These are phyloP conservation scores for Onychostoma macrolepis DNA, from an alignment of 2,113 vertebrate genomes.

Conservation along the genomic window DNA sequence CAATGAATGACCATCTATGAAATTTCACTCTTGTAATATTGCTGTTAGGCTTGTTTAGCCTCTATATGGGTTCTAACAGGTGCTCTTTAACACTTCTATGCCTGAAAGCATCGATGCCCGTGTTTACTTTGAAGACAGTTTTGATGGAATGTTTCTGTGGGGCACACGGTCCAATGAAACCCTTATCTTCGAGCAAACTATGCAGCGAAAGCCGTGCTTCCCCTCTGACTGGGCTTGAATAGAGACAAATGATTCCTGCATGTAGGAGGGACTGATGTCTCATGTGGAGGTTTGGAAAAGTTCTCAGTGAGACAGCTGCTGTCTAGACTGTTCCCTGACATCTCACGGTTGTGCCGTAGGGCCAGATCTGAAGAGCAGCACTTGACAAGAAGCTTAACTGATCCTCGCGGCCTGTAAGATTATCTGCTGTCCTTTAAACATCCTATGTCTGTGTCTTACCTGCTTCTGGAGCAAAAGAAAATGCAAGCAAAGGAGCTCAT, in stretches of 20 bases:
- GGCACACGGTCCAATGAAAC: constrained; percentile 25
- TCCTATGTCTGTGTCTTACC: constrained; percentile 46
- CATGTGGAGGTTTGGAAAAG: constrained; percentile 61
- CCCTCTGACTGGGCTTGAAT: constrained; percentile 35
- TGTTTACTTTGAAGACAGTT: constrained; percentile 39
- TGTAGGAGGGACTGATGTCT: constrained; percentile 45
- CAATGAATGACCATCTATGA: constrained; percentile 22
- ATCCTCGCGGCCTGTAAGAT: constrained; percentile 66
- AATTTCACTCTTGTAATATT: constrained; percentile 16
- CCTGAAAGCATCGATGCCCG: constrained; percentile 3
- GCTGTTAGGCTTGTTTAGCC: constrained; percentile 9
- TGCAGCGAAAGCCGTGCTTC: constrained; percentile 29
- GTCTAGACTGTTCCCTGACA: constrained; percentile 70
- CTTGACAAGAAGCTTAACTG: constrained; percentile 65
- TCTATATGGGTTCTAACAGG: constrained; percentile 14
- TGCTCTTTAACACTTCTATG: constrained; percentile 31
- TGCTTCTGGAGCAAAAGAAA: constrained; percentile 28
- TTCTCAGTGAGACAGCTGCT: constrained; percentile 69
- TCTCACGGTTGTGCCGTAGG: constrained; percentile 62
- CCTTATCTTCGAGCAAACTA: constrained; percentile 28
- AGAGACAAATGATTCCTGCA: constrained; percentile 36
- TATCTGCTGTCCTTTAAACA: constrained; percentile 64
- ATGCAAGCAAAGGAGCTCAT: not conserved
- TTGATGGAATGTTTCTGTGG: constrained; percentile 44
- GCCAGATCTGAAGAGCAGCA: constrained; percentile 62